Evolutionary conservation across 2,113 vertebrate genomes (phyloP).

Genomic region (Nymphicus hollandicus): DNA sequence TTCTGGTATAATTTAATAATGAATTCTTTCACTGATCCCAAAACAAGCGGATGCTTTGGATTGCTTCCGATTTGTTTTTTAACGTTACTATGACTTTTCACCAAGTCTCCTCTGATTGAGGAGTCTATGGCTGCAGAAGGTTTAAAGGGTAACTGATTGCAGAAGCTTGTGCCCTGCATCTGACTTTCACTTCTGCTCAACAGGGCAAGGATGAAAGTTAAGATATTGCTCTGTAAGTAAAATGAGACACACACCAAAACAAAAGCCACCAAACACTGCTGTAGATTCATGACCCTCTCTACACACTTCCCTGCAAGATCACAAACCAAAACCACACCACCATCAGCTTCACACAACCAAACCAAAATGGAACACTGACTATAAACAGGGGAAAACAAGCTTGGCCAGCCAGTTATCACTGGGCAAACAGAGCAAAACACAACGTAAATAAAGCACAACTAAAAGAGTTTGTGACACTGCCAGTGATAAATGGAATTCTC

Average conservation of each 20-base stretch:
- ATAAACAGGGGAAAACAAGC: not conserved
- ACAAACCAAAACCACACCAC: not conserved
- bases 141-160: not conserved
- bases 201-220: not conserved
- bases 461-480: not conserved
- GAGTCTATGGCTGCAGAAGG: not conserved
- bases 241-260: not conserved
- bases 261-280: not conserved
- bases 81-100: not conserved
- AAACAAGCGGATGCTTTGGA: not conserved
- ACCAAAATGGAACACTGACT: not conserved
- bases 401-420: not conserved
- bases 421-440: not conserved
- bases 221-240: not conserved
- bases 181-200: constrained; percentile 10
- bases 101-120: not conserved
- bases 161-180: not conserved
- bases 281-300: not conserved
- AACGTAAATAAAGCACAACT: not conserved
- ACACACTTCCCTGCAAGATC: not conserved
- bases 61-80: rapidly evolving
- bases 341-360: not conserved
- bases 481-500: not conserved
- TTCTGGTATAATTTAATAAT: not conserved
- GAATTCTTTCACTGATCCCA: not conserved